Conservation (phyloP, 2,888 invertebrate genomes). For the Halocaridina rubra region DNA sequence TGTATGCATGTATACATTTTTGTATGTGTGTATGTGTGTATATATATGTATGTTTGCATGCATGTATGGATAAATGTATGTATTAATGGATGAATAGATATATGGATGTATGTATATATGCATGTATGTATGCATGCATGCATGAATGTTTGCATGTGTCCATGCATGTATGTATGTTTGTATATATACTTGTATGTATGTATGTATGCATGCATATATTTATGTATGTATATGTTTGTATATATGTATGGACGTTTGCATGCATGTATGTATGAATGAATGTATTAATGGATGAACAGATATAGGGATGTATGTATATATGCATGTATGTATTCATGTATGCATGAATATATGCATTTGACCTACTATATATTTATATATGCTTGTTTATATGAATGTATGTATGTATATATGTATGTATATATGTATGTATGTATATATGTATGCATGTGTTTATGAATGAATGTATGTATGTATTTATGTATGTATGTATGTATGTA, state of each 20-base stretch:
- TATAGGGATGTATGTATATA: background rate
- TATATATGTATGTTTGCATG: background rate
- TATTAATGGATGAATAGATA: background rate
- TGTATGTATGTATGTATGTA: background rate
- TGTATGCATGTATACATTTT: background rate
- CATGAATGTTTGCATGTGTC: background rate
- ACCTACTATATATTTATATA: background rate
- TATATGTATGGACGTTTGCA: background rate
- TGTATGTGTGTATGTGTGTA: background rate
- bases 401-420: background rate
- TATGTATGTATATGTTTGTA: background rate
- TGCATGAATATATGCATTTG: background rate
- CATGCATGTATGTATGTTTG: background rate
- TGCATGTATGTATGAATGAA: background rate
- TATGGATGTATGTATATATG: background rate
- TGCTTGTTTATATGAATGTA: background rate
- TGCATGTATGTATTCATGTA: background rate
- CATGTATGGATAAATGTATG: background rate
- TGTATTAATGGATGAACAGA: background rate
- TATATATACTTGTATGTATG: background rate
- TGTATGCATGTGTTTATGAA: background rate
- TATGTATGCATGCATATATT: background rate
- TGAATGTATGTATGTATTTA: background rate
- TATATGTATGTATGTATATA: background rate
- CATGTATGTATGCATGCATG: background rate